Conservation (phyloP, 1,140 invertebrate genomes). For the Drosophila pruinosa region DNA sequence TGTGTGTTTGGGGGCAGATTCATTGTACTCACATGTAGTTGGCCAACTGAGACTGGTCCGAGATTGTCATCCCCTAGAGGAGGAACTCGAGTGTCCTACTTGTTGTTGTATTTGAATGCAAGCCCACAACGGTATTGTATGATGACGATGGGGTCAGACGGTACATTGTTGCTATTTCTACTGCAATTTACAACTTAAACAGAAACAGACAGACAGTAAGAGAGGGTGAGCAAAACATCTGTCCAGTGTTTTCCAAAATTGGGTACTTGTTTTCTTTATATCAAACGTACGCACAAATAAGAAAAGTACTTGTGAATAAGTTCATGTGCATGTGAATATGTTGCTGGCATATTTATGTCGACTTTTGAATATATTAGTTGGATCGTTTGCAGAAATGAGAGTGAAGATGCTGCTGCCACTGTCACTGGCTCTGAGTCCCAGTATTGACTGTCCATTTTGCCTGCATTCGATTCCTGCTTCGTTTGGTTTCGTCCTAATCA, state of each 20-base stretch:
- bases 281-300: conserved; percentile 37
- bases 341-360: conserved; percentile 43
- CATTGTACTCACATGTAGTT: conserved; percentile 49
- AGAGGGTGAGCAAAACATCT: conserved; percentile 45
- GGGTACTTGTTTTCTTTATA: conserved; percentile 54
- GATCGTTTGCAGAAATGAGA: conserved; percentile 59
- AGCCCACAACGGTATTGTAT: conserved; percentile 48
- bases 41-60: conserved; percentile 41
- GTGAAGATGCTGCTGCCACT: not conserved
- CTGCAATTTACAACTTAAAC: conserved; percentile 49
- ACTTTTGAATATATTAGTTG: conserved; percentile 64
- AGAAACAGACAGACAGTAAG: conserved; percentile 16
- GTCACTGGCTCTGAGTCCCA: not conserved
- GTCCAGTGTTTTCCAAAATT: conserved; percentile 56
- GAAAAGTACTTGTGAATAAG: conserved; percentile 8
- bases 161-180: conserved; percentile 18
- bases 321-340: conserved; percentile 39
- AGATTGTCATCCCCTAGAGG: conserved; percentile 49
- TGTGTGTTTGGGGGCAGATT: conserved; percentile 36
- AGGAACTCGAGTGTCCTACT: not conserved
- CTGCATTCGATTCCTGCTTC: conserved; percentile 39
- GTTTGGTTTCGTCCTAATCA: conserved; percentile 14
- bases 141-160: conserved; percentile 19
- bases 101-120: conserved; percentile 38
- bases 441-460: not conserved